Conservation (phyloP, 2,888 invertebrate genomes). For the Papilio demoleus region DNA sequence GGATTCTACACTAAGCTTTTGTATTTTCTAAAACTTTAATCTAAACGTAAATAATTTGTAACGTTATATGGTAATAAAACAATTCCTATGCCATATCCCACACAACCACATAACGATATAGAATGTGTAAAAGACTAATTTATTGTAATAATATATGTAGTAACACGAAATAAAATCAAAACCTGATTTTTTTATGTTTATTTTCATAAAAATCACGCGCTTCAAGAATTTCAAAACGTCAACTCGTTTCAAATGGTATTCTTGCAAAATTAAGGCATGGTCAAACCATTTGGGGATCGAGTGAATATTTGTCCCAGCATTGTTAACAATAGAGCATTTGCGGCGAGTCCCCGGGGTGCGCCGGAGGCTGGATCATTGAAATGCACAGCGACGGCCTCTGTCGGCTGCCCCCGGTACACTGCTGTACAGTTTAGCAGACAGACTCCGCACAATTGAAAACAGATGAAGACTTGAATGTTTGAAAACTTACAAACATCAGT, state of each 20-base stretch:
- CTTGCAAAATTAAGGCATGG: constrained; percentile 14
- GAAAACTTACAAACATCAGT: constrained; percentile 1
- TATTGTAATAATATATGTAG: too few species aligned
- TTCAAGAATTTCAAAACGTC: not conserved
- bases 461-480: constrained; percentile 32
- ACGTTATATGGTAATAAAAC: too few species aligned
- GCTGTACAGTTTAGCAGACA: constrained; percentile 35
- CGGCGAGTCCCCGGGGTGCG: constrained; percentile 31
- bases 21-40: too few species aligned
- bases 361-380: constrained; percentile 38
- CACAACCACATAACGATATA: too few species aligned
- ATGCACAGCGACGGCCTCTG: constrained; percentile 28
- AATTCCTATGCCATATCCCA: too few species aligned
- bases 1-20: not conserved
- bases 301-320: constrained; percentile 35
- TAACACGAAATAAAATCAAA: too few species aligned
- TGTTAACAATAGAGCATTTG: constrained; percentile 40
- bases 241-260: not conserved
- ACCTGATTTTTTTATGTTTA: not conserved
- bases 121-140: too few species aligned
- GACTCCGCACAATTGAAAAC: constrained; percentile 41
- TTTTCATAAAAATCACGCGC: not conserved
- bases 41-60: too few species aligned
- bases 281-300: constrained; percentile 11
- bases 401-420: not conserved